These are phyloP conservation scores for Boloria euphrosyne DNA, from an alignment of 2,888 invertebrate genomes.

Conservation along the genomic window DNA sequence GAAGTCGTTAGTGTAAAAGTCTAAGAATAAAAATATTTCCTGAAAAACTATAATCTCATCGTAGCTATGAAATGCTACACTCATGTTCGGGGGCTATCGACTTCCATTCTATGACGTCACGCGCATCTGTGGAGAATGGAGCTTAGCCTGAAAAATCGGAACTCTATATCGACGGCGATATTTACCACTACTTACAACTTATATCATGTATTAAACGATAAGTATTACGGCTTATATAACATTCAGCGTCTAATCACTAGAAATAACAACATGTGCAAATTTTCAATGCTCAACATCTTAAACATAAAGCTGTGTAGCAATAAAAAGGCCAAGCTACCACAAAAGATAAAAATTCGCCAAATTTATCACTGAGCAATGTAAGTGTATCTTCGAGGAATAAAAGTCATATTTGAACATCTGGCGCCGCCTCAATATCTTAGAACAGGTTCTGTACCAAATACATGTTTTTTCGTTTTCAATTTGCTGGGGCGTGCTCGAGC, in stretches of 20 bases:
- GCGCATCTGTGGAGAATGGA: conserved; percentile 28
- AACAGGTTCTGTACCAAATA: conserved; percentile 46
- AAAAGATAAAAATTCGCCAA: conserved; percentile 23
- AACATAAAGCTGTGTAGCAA: not conserved
- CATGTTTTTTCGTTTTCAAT: conserved; percentile 68
- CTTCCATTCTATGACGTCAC: conserved; percentile 64
- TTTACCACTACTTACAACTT: not conserved
- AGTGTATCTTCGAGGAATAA: conserved; percentile 57
- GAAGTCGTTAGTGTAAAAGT: too few species aligned
- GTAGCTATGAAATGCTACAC: too few species aligned
- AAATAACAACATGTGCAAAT: too few species aligned
- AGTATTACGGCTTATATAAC: too few species aligned
- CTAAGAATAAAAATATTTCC: too few species aligned
- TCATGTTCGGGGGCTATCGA: conserved; percentile 53
- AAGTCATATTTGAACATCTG: conserved; percentile 68
- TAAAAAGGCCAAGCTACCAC: not conserved
- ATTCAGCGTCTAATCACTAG: too few species aligned
- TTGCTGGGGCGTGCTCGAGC: conserved; percentile 63
- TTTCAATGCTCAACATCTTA: too few species aligned
- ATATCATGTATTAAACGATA: too few species aligned
- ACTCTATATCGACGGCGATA: not conserved
- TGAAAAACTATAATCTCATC: too few species aligned
- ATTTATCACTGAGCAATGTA: conserved; percentile 45
- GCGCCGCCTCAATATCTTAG: conserved; percentile 63
- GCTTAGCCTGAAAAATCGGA: conserved; percentile 1